phyloP scores from a whole-genome alignment of 2,113 vertebrate species.

The Protobothrops flavoviridis region DNA sequence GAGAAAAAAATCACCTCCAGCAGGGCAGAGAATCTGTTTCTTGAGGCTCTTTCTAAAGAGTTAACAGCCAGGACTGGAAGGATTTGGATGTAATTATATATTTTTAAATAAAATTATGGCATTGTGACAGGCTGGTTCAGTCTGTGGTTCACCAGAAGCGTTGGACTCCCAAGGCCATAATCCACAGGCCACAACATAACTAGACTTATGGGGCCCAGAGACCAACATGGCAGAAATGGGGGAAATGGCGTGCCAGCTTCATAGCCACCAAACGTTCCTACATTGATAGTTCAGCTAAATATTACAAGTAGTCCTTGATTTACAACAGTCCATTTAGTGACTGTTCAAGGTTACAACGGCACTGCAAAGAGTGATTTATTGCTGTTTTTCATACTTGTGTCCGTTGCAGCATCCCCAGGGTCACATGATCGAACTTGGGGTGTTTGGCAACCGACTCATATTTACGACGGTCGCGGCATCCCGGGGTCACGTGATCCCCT shows the following conservation, averaged over 20 bases:
- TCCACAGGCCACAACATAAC: background rate
- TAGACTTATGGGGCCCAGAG: background rate
- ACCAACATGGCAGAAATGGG: background rate
- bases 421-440: no score
- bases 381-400: no score
- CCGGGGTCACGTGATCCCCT: no score
- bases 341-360: no score
- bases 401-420: no score
- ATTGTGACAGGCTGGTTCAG: background rate
- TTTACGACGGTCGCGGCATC: no score
- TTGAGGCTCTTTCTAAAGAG: background rate
- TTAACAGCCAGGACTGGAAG: background rate
- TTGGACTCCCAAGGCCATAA: background rate
- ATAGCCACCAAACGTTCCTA: background rate
- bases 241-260: background rate
- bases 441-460: no score
- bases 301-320: no score
- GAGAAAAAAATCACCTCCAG: background rate
- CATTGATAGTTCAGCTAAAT: background rate
- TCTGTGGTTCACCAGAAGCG: background rate
- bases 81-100: background rate
- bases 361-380: no score
- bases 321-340: no score
- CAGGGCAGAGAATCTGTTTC: background rate
- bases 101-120: background rate